A percentile compares a stretch with the other conserved stretches of the same genome.
Conservation (phyloP, 2,888 invertebrate species). For the Aleiodes testaceus region DNA sequence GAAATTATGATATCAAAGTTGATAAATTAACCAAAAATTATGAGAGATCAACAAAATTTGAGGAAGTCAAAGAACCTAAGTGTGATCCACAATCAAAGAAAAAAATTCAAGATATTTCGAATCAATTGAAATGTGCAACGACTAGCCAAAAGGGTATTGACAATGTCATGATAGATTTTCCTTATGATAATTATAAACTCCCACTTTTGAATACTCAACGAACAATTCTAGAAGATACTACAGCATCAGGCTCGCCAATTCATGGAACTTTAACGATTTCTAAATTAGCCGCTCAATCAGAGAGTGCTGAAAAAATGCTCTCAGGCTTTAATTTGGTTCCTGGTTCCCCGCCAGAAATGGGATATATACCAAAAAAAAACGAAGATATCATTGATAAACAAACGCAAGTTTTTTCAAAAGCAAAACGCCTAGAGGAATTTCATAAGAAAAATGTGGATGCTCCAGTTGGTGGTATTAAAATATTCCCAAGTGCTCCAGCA, state of each 20-base stretch:
- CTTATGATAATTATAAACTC: slow-evolving; percentile 67
- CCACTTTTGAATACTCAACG: slow-evolving; percentile 60
- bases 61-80: slow-evolving; percentile 63
- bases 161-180: slow-evolving; percentile 69
- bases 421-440: slow-evolving; percentile 78
- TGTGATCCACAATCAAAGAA: slow-evolving; percentile 62
- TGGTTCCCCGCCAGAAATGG: slow-evolving; percentile 83
- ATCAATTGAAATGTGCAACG: slow-evolving; percentile 64
- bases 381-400: slow-evolving; percentile 70
- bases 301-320: slow-evolving; percentile 66
- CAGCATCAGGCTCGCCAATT: slow-evolving; percentile 64
- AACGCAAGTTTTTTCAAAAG: slow-evolving; percentile 76
- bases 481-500: slow-evolving; percentile 71
- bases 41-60: slow-evolving; percentile 66
- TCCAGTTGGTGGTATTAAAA: slow-evolving; percentile 77
- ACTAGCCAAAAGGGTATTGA: slow-evolving; percentile 62
- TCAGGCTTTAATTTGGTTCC: slow-evolving; percentile 77
- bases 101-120: slow-evolving; percentile 66
- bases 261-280: slow-evolving; percentile 65
- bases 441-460: slow-evolving; percentile 75
- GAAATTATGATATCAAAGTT: slow-evolving; percentile 67
- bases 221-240: slow-evolving; percentile 65
- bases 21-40: slow-evolving; percentile 69
- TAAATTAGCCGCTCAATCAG: slow-evolving; percentile 64
- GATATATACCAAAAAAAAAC: slow-evolving; percentile 76